These are phyloP conservation scores for Drosophila tanythrix DNA, from an alignment of 2,888 invertebrate genomes.

Conservation along the genomic window DNA sequence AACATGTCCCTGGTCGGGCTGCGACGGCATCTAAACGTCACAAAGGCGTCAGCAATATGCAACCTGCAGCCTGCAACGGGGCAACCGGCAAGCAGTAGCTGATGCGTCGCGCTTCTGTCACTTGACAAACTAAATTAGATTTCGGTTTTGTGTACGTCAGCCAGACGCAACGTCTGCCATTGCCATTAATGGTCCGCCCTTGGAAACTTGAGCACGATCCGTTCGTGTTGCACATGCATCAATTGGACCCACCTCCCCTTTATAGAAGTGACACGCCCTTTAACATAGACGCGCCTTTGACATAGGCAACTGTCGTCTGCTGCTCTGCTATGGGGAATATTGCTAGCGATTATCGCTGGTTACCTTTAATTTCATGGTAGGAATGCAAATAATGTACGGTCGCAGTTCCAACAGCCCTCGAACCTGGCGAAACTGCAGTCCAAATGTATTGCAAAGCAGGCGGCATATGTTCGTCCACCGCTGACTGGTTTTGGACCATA, in stretches of 20 bases:
- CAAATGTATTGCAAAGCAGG: conserved; percentile 37
- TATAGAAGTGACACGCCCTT: background rate
- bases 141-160: conserved; percentile 67
- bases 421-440: conserved; percentile 20
- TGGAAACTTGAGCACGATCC: conserved; percentile 39
- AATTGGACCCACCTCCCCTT: background rate
- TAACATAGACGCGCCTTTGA: background rate
- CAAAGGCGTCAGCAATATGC: conserved; percentile 34
- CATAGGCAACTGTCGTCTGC: background rate
- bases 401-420: conserved; percentile 5
- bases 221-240: conserved; percentile 43
- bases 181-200: conserved; percentile 16
- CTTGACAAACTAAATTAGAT: conserved; percentile 75
- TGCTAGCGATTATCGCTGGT: conserved; percentile 47
- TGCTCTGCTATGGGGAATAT: conserved; percentile 15
- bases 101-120: conserved; percentile 32
- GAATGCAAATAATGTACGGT: background rate
- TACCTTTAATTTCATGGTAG: conserved; percentile 31
- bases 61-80: background rate
- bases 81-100: conserved; percentile 10
- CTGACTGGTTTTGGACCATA: conserved; percentile 13
- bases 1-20: conserved; percentile 9
- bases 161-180: conserved; percentile 2
- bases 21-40: conserved; percentile 26
- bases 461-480: conserved; percentile 15